Base-by-base conservation (phyloP, 2,888 invertebrate species). In the Laothoe populi region DNA sequence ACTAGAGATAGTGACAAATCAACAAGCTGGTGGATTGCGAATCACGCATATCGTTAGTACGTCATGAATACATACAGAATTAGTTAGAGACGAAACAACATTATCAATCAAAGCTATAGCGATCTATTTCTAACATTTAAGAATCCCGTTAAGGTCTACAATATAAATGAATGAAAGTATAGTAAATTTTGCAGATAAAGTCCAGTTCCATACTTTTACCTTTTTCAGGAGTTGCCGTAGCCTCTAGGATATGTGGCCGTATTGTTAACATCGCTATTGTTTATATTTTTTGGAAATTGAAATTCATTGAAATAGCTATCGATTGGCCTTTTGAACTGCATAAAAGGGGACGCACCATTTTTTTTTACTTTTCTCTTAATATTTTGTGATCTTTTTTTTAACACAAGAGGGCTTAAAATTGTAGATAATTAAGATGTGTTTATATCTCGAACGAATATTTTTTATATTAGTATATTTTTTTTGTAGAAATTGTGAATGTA, bases 21-120 rank as follows among this genome's bases (percentile, higher is more conserved):
- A 53, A 35, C 53, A 53, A 53, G 53, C 35, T 35, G 53, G 35
- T 35, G 19, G 19, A 35, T 35, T 19, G 53, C 10, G 53, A 35
- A 53, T 53, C 53, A 19, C 7, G 19, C 19, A 35, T 31, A 53
- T 21, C 31, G 35, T 53, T 11, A 31, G 4, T 11, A 53, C 2
- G 31, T 53, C 8, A 31, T 16, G 31, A 26, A 16, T 49, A 23
- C 23, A 46, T 19, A 3, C 11, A 2, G 24, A 48, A 23, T 35
- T 31, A 19, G 10, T 35, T 19, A 8, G 31, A 5, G 16, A 31
- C 10, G 53, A 16, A 35, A 35, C 10, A 2, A 11, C n/a, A n/a
- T n/a, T n/a, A 19, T 16, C 7, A 35, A 49, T 19, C 31, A 8
- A 31, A 31, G 31, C 10, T 13, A 16, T 8, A 31, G 5, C 26